Percentiles rank a stretch among this genome's conserved stretches.
These are phyloP conservation scores for Trachelus troglodyta DNA, from an alignment of 2,888 invertebrate genomes.

Conservation along the genomic window DNA sequence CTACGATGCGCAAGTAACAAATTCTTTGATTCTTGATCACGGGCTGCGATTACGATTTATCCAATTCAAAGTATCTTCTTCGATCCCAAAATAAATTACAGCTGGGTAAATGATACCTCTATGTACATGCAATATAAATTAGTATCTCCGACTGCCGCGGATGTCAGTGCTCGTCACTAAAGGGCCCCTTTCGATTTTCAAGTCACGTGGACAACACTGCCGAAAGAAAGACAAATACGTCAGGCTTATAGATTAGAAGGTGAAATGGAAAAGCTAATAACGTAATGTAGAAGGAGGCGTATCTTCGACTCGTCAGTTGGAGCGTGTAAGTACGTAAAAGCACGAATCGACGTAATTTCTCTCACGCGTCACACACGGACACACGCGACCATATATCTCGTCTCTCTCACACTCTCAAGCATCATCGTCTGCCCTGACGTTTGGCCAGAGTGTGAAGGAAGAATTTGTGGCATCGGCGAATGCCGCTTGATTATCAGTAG, in stretches of 20 bases:
- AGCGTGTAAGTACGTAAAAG: constrained; percentile 55
- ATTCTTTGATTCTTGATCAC: no score
- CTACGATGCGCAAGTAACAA: no score
- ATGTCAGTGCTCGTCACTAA: constrained; percentile 24
- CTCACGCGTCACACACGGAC: not conserved
- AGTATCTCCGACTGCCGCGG: constrained; percentile 34
- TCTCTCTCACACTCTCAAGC: no score
- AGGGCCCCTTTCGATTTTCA: not conserved
- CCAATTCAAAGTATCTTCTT: no score
- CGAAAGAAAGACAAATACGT: not conserved
- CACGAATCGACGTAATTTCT: constrained; percentile 39
- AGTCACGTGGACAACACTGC: constrained; percentile 7
- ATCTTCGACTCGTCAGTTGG: constrained; percentile 15
- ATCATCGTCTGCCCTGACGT: no score
- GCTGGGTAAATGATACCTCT: constrained; percentile 18
- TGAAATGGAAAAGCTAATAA: not conserved
- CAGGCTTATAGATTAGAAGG: not conserved
- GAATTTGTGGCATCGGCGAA: no score
- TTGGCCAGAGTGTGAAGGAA: no score
- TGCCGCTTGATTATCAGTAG: no score
- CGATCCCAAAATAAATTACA: no score
- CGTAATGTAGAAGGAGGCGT: not conserved
- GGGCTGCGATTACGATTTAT: no score
- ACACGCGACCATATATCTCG: no score
- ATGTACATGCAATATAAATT: constrained; percentile 50